These are phyloP conservation scores for Eulemur rufifrons DNA, from an alignment of 2,113 vertebrate genomes.

Conservation along the genomic window DNA sequence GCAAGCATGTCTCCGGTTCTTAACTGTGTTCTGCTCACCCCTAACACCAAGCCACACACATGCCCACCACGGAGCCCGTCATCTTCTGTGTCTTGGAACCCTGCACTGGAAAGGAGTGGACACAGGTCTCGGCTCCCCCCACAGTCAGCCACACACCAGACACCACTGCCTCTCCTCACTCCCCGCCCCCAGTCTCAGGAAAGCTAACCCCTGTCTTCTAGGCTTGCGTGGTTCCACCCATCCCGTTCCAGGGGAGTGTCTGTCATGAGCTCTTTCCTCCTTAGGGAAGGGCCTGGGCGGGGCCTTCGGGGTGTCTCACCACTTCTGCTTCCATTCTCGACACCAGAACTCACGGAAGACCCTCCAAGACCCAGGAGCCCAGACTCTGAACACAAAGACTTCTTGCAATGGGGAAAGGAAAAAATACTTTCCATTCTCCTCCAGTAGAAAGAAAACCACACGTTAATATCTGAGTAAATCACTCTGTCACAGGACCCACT, in stretches of 20 bases:
- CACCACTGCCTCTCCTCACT: background rate
- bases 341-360: background rate
- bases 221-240: background rate
- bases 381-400: background rate
- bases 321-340: background rate
- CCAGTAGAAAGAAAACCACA: background rate
- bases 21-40: background rate
- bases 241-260: background rate
- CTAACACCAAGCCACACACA: background rate
- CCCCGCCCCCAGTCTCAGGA: background rate
- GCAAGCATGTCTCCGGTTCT: background rate
- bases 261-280: background rate
- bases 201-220: background rate
- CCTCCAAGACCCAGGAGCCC: background rate
- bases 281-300: background rate
- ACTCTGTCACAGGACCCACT: background rate
- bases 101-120: background rate
- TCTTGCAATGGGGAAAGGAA: constrained; percentile 4
- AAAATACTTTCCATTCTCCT: background rate
- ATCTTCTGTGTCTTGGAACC: background rate
- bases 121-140: background rate
- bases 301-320: background rate
- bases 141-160: background rate
- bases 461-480: background rate
- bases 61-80: background rate